Evolutionary conservation across 2,888 invertebrate genomes (phyloP).

Genomic region (Escarpia spicata): DNA sequence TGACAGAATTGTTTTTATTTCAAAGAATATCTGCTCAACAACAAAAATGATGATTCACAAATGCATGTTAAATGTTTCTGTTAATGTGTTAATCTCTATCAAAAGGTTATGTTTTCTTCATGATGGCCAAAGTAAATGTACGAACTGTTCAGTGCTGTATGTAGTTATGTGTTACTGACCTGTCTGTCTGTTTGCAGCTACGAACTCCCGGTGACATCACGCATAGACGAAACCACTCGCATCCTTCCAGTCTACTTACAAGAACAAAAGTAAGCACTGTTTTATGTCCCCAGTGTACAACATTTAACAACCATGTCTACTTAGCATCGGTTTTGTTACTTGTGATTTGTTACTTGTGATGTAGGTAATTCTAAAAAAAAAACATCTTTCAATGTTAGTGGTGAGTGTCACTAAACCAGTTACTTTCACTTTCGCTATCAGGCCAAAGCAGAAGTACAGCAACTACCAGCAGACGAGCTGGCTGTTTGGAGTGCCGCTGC

Average conservation of each 20-base stretch:
- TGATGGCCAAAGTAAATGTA: not conserved
- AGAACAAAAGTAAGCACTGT: slow-evolving; percentile 46
- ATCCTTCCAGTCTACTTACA: slow-evolving; percentile 64
- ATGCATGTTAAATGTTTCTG: too few species aligned
- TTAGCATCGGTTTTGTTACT: not conserved
- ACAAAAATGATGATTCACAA: too few species aligned
- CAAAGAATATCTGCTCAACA: too few species aligned
- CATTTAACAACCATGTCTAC: not conserved
- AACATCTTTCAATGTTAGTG: not conserved
- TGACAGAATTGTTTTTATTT: too few species aligned
- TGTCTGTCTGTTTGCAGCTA: slow-evolving; percentile 30
- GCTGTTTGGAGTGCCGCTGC: not conserved
- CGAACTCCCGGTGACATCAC: slow-evolving; percentile 39
- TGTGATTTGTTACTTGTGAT: not conserved
- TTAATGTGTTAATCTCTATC: too few species aligned
- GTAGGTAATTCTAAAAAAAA: not conserved
- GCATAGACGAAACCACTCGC: slow-evolving; percentile 53
- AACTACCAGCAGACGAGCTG: not conserved
- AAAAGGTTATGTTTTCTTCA: too few species aligned
- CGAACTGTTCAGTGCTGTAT: not conserved
- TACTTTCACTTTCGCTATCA: not conserved
- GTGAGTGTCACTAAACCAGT: not conserved
- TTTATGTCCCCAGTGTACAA: not conserved
- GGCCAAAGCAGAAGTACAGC: not conserved
- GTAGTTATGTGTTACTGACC: not conserved